Evolutionary conservation across 2,888 invertebrate species (phyloP).

Genomic region (Sepiola atlantica): DNA sequence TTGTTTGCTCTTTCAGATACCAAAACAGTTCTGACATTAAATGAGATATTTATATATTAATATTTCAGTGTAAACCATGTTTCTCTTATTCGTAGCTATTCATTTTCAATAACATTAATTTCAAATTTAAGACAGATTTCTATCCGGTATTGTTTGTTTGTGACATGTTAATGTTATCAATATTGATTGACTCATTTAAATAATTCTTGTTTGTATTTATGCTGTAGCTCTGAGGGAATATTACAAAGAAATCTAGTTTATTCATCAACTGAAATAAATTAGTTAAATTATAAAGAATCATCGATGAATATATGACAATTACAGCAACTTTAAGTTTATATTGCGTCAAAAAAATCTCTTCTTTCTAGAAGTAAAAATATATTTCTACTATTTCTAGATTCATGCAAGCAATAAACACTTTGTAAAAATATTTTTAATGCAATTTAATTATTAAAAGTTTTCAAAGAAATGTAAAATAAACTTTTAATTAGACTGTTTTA

Average conservation of each 20-base stretch:
- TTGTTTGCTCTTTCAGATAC: not conserved
- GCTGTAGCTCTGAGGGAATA: not conserved
- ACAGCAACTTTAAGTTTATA: not conserved
- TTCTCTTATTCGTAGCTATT: not conserved
- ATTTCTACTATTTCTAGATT: not conserved
- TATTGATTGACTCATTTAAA: not conserved
- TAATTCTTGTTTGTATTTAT: not conserved
- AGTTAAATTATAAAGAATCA: not conserved
- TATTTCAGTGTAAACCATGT: not conserved
- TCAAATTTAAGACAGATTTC: not conserved
- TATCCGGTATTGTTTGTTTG: not conserved
- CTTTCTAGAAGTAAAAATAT: not conserved
- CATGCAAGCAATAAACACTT: not conserved
- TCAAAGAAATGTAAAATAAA: not conserved
- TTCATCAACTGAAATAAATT: not conserved
- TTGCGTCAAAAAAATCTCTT: not conserved
- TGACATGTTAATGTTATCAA: not conserved
- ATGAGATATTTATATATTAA: slow-evolving; percentile 43
- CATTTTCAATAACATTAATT: not conserved
- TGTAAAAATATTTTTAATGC: not conserved
- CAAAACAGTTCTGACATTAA: slow-evolving; percentile 47
- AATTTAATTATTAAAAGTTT: not conserved
- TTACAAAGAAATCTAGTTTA: not conserved
- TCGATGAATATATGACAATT: not conserved
- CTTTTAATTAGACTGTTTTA: not conserved